Base-by-base conservation (phyloP, 2,888 invertebrate species). In the Morpho deidamia region DNA sequence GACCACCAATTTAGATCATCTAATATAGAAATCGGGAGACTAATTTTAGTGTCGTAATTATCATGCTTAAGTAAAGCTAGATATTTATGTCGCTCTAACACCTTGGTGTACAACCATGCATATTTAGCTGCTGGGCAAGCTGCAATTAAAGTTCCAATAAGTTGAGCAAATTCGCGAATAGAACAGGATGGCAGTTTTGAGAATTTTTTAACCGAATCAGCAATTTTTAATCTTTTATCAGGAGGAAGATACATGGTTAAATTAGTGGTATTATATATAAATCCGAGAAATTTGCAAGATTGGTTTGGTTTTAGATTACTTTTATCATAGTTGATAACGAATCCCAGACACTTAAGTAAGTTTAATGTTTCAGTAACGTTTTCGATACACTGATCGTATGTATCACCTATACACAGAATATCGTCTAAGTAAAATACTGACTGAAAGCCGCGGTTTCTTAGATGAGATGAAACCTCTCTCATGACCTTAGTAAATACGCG, bases 101-200 rank as follows among this genome's bases (percentile, higher is more conserved):
- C 8, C 34, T 62, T 62, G 1, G 60, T 59, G n/a, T 60, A 59
- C 10, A 58, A 1, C 56, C 61, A 62, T 7, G 54, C 54, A 34
- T 61, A 63, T 1, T n/a, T 41, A 8, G 59, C 53, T 1, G 63
- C 63, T 9, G 65, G 65, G 12, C 64, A 65, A 2, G 62, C 61
- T 5, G 63, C 54, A 10, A 43, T 52, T 12, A 65, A 35, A 1
- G 58, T 11, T 9, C 64, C 65, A 11, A 64, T 56, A 8, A 57
- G 53, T 9, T 58, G 43, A 8, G 61, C 51, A 33, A 61, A 59
- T 35, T 59, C 40, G 47, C 58, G 32, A 11, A 63, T 55, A n/a
- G 52, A 43, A 55, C 47, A 58, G 33, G 8, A 40, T 7, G 49
- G 48, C 42, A 44, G 9, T n/a, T 7, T 43, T 1, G 34, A 8